Evolutionary conservation across 2,888 invertebrate species (phyloP).

Genomic region (Coelinius sp.): DNA sequence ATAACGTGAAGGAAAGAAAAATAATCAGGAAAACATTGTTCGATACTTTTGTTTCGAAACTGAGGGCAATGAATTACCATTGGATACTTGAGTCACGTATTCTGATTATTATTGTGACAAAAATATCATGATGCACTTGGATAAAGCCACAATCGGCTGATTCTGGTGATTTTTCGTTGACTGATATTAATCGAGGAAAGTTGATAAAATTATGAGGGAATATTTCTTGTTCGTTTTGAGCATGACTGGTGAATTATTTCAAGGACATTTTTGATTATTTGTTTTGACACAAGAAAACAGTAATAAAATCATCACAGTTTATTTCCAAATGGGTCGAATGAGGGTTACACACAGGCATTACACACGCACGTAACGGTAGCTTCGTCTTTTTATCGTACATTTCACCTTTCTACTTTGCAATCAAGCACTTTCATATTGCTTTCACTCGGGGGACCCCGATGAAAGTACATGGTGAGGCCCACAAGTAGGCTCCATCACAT

Average conservation of each 20-base stretch:
- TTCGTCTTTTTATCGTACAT: constrained; percentile 70
- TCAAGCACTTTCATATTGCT: constrained; percentile 72
- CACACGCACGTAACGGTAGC: constrained; percentile 65
- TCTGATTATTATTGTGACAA: constrained; percentile 9
- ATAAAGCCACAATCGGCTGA: no score
- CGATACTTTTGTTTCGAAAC: constrained; percentile 1
- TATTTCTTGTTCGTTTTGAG: background rate
- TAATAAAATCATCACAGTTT: background rate
- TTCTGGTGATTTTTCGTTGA: background rate
- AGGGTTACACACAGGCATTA: constrained; percentile 37
- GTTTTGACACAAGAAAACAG: background rate
- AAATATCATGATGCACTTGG: background rate
- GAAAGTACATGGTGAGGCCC: constrained; percentile 68
- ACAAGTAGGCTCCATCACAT: constrained; percentile 29
- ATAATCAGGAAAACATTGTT: background rate
- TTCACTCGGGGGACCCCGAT: constrained; percentile 67
- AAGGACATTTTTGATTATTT: background rate
- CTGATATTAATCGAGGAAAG: background rate
- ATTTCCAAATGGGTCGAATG: constrained; percentile 61
- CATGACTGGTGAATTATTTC: background rate
- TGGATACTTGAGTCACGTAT: constrained; percentile 18
- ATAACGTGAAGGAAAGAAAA: background rate
- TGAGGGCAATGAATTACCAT: background rate
- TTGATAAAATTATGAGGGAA: background rate
- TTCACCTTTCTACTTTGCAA: constrained; percentile 72